These are phyloP conservation scores for Nicator chloris DNA, from an alignment of 2,113 vertebrate species.

Conservation along the genomic window DNA sequence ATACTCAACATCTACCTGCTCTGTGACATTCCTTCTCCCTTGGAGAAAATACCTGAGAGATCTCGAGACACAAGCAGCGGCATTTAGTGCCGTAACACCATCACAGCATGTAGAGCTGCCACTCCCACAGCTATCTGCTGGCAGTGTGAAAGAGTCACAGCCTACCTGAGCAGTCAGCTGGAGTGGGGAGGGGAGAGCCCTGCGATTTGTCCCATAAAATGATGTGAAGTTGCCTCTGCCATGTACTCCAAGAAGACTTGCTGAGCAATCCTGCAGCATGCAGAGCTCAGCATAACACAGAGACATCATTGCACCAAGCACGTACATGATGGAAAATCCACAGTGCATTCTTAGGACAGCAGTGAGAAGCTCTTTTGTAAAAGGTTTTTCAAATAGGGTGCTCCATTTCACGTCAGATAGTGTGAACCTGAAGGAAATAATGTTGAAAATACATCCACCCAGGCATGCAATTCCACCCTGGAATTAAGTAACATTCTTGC, in stretches of 20 bases:
- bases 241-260: not conserved
- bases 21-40: not conserved
- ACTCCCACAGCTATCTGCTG: not conserved
- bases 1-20: not conserved
- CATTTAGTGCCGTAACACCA: not conserved
- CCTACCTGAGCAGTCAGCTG: not conserved
- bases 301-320: rapidly evolving
- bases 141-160: not conserved
- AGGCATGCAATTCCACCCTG: not conserved
- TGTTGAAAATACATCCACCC: not conserved
- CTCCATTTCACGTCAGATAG: not conserved
- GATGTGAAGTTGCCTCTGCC: not conserved
- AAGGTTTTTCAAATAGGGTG: not conserved
- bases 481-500: not conserved
- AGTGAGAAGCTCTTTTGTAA: not conserved
- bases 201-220: not conserved
- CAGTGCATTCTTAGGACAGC: not conserved
- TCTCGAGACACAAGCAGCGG: not conserved
- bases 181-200: not conserved
- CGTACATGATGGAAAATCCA: not conserved
- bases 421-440: not conserved
- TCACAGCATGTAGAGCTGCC: not conserved
- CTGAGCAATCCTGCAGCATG: rapidly evolving
- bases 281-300: not conserved
- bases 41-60: not conserved